Base-by-base conservation (phyloP, 2,888 invertebrate species). In the Timandra comae region DNA sequence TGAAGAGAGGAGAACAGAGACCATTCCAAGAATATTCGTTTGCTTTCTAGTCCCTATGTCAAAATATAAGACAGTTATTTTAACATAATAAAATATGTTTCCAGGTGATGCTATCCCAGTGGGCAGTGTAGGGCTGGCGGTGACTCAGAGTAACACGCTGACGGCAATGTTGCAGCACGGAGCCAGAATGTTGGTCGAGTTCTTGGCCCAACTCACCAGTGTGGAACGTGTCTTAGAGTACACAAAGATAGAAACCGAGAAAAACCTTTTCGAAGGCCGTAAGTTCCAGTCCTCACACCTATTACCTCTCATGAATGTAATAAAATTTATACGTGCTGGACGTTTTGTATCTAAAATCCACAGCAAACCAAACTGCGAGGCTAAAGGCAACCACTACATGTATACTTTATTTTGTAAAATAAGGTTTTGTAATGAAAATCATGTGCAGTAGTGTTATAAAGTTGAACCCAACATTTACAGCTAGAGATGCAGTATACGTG, bases 161-260 rank as follows among this genome's bases (percentile, higher is more conserved):
- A 89, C 89, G 2, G 84, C 88, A 11, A 85, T 91, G 79, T 51
- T 89, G 56, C 89, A 89, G 56, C 96, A 94, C 91, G 94, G 93
- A 0, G 92, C 96, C 64, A 82, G 95, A 21, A 95, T 95, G 79
- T 88, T 93, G 39, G 94, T 95, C 0, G 95, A 96, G 76, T 90
- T 92, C 33, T 86, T 91, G 3, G 93, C 92, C 38, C 91, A 91
- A 53, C 87, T 93, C 63, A 92, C 91, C 64, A 91, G 92, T 2
- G 96, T 96, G 0, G 96, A 97, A 77, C 85, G 97, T 47, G 91
- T 96, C 0, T 67, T 95, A 6, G 94, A 96, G 59, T 97, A 97
- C 70, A 89, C 91, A 1, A 78, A 87, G 11, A 79, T 96, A n/a
- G 79, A 88, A 2, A 80, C 86, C 0, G 91, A 92, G 50, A 61